Evolutionary conservation across 2,888 invertebrate genomes (phyloP).

Genomic region (Plebejus anna): DNA sequence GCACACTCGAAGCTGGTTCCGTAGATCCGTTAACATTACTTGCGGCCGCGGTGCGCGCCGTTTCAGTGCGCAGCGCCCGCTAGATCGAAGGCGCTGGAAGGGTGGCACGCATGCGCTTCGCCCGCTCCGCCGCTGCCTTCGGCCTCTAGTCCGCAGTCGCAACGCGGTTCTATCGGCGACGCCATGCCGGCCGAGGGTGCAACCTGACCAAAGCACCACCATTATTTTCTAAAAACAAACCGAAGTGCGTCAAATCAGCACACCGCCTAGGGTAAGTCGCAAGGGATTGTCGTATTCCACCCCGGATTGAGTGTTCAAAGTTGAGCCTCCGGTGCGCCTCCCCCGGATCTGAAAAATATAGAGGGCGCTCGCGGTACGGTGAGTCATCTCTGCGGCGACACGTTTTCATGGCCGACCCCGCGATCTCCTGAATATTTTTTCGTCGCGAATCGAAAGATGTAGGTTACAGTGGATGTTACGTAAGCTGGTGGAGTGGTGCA

Average conservation of each 20-base stretch:
- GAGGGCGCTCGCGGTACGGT: conserved; percentile 67
- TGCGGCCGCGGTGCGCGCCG: conserved; percentile 66
- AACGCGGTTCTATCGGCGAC: conserved; percentile 65
- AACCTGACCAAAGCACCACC: conserved; percentile 68
- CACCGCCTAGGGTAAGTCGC: conserved; percentile 66
- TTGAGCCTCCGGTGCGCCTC: conserved; percentile 52
- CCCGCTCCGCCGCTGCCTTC: conserved; percentile 53
- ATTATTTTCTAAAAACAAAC: conserved; percentile 51
- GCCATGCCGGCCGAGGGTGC: conserved; percentile 69
- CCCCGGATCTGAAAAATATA: conserved; percentile 50
- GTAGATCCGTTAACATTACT: conserved; percentile 64
- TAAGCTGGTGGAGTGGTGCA: conserved; percentile 67
- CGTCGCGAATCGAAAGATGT: conserved; percentile 54
- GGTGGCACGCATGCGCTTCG: conserved; percentile 57
- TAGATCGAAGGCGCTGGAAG: conserved; percentile 69
- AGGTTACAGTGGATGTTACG: conserved; percentile 70
- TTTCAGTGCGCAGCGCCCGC: conserved; percentile 58
- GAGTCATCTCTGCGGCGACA: conserved; percentile 75
- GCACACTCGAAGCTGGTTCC: conserved; percentile 57
- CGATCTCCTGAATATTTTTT: conserved; percentile 55
- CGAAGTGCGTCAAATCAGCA: conserved; percentile 50
- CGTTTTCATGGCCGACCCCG: conserved; percentile 73
- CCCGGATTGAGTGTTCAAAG: conserved; percentile 53
- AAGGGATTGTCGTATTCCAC: conserved; percentile 37
- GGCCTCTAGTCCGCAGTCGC: conserved; percentile 67